Conservation (phyloP, 2,888 invertebrate genomes). For the Neoascia interrupta region DNA sequence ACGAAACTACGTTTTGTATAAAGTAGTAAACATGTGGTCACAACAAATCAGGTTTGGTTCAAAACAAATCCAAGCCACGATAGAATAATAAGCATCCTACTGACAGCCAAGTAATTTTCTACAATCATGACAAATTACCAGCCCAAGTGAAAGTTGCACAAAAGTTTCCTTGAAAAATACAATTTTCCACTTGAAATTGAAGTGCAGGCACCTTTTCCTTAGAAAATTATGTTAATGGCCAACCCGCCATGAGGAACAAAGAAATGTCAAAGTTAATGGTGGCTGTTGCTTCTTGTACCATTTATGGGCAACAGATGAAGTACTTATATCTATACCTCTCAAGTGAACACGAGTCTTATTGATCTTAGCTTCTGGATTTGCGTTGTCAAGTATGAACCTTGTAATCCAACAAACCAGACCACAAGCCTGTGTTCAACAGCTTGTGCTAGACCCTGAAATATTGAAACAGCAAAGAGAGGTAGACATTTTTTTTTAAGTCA, state of each 20-base stretch:
- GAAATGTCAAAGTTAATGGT: slow-evolving; percentile 41
- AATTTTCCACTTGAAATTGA: slow-evolving; percentile 29
- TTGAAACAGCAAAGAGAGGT: not conserved
- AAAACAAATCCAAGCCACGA: slow-evolving; percentile 22
- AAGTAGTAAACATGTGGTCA: slow-evolving; percentile 35
- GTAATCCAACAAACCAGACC: not conserved
- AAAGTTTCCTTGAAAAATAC: slow-evolving; percentile 48
- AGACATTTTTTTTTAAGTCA: no score
- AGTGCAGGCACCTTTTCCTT: no score
- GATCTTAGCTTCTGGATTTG: slow-evolving; percentile 31
- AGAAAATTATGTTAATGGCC: no score
- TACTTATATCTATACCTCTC: no score
- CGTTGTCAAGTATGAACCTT: not conserved
- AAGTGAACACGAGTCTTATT: not conserved
- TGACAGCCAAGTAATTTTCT: slow-evolving; percentile 35
- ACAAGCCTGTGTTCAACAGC: not conserved
- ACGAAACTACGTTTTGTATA: slow-evolving; percentile 5
- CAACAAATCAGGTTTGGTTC: slow-evolving; percentile 30
- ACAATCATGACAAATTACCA: slow-evolving; percentile 30
- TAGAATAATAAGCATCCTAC: slow-evolving; percentile 54
- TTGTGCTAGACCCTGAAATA: slow-evolving; percentile 38
- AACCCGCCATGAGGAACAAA: slow-evolving; percentile 47
- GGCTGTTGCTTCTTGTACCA: no score
- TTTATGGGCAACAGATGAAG: no score
- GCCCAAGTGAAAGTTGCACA: slow-evolving; percentile 49